A percentile compares a stretch with the other conserved stretches of the same genome.
phyloP scores from a whole-genome alignment of 2,797 vertebrate species.

The Enteromius viviparus region DNA sequence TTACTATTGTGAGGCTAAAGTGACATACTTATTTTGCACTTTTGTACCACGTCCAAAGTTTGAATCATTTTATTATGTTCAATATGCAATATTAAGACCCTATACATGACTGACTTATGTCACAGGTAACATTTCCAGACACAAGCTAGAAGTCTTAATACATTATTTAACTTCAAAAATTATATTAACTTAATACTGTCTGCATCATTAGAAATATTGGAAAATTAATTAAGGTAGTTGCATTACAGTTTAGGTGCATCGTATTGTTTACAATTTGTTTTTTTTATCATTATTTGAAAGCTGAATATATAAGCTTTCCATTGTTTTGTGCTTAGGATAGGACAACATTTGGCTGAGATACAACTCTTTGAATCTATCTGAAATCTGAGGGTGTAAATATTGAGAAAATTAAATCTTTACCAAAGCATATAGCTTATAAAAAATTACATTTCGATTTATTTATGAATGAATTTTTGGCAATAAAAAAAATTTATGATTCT shows the following conservation, averaged over 20 bases:
- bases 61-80: not conserved
- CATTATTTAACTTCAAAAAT: too few relatives aligned
- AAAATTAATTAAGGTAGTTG: not conserved
- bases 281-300: too few relatives aligned
- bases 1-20: not conserved
- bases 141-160: not conserved
- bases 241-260: not conserved
- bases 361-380: too few relatives aligned
- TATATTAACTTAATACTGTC: not conserved
- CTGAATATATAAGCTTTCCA: too few relatives aligned
- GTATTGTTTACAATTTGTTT: not conserved
- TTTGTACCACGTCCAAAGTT: not conserved
- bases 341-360: too few relatives aligned
- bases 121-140: not conserved
- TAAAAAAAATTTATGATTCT: too few relatives aligned
- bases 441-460: too few relatives aligned
- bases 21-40: not conserved
- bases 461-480: too few relatives aligned
- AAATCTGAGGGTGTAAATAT: too few relatives aligned
- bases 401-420: too few relatives aligned
- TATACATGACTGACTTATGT: not conserved
- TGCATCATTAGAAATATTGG: not conserved
- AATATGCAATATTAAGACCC: not conserved
- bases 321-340: too few relatives aligned
- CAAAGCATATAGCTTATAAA: too few relatives aligned